Conservation (phyloP, 2,113 vertebrate genomes). For the Lagopus muta region DNA sequence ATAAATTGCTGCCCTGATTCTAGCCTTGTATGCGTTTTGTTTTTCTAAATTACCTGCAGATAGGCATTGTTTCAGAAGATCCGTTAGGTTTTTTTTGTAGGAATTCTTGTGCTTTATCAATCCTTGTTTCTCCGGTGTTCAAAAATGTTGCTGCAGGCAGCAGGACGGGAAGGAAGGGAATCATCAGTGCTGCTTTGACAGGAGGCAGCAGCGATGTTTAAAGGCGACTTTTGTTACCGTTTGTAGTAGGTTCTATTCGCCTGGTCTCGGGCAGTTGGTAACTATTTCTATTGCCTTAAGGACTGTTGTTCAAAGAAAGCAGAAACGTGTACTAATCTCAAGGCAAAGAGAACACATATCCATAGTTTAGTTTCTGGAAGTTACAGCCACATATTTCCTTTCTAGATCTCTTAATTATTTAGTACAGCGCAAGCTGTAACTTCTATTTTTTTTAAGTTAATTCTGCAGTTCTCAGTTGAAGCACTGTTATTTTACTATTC, state of each 20-base stretch:
- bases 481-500: slow-evolving; percentile 1
- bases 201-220: neutral
- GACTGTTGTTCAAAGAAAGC: neutral
- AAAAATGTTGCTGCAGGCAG: neutral
- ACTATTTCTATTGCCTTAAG: neutral
- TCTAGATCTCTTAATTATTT: neutral
- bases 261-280: neutral
- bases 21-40: neutral
- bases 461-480: slow-evolving; percentile 21
- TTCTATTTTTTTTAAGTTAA: neutral
- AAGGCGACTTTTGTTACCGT: neutral
- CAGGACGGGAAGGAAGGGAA: neutral
- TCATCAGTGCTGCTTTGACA: neutral
- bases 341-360: neutral
- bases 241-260: neutral
- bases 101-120: neutral
- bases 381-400: neutral
- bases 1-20: neutral
- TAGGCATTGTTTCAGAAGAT: neutral
- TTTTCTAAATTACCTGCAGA: neutral
- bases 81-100: neutral
- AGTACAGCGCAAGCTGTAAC: neutral
- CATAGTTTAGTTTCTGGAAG: neutral
- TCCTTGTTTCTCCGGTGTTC: neutral
- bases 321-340: neutral